phyloP scores from a whole-genome alignment of 1,140 invertebrate genomes.

The Orchesella cincta region DNA sequence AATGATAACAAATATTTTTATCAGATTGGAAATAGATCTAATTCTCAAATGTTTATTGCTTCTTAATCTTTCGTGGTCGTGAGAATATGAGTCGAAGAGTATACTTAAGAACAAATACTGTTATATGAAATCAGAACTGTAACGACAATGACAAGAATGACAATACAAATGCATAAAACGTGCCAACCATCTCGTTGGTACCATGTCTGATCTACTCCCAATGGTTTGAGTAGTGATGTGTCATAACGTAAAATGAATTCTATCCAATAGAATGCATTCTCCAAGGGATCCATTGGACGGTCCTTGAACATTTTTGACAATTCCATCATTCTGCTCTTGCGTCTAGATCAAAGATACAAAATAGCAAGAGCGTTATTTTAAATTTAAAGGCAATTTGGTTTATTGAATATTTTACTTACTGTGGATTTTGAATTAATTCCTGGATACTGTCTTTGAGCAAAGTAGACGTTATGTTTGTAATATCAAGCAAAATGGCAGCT shows the following conservation, averaged over 20 bases:
- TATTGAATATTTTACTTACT: neutral
- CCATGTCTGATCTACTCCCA: constrained; percentile 55
- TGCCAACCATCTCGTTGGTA: constrained; percentile 54
- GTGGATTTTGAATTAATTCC: neutral
- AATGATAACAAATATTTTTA: too few species aligned
- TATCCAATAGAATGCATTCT: constrained; percentile 57
- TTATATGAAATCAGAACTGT: too few species aligned
- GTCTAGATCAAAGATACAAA: neutral
- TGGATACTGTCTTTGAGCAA: neutral
- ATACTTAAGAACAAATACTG: too few species aligned
- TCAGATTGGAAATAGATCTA: too few species aligned
- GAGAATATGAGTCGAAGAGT: too few species aligned
- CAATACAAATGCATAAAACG: constrained; percentile 32
- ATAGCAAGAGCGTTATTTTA: neutral
- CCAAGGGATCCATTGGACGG: constrained; percentile 55
- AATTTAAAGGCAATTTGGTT: neutral
- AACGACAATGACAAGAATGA: neutral
- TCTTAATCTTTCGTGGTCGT: too few species aligned
- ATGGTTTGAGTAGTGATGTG: constrained; percentile 57
- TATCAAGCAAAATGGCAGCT: neutral
- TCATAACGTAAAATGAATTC: constrained; percentile 62
- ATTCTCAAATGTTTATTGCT: too few species aligned
- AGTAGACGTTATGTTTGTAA: neutral
- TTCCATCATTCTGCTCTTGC: constrained; percentile 1
- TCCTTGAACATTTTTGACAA: constrained; percentile 57